Evolutionary conservation across 2,113 vertebrate genomes (phyloP).

Genomic region (Emydocephalus ijimae): DNA sequence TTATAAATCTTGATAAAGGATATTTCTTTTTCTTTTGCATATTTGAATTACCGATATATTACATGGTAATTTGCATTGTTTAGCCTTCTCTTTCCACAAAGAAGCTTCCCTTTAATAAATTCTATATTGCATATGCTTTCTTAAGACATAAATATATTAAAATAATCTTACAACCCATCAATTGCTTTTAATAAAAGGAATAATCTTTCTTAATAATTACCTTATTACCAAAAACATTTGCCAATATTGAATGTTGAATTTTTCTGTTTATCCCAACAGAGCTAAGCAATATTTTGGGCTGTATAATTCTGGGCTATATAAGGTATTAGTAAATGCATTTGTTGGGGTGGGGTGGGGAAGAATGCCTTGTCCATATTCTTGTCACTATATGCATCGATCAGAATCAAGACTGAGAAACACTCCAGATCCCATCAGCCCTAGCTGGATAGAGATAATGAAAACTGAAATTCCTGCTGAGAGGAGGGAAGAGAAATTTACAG

Average conservation of each 20-base stretch:
- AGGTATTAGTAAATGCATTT: neutral
- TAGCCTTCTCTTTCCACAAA: neutral
- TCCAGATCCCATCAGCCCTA: neutral
- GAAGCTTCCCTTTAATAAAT: neutral
- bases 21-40: neutral
- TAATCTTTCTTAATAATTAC: conserved; percentile 1
- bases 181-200: neutral
- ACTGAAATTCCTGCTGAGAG: neutral
- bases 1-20: neutral
- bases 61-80: conserved; percentile 1
- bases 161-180: conserved; percentile 1
- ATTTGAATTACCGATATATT: conserved; percentile 10
- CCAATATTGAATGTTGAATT: neutral
- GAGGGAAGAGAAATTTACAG: neutral
- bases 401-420: neutral
- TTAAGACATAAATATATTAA: neutral
- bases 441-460: neutral
- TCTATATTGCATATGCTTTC: neutral
- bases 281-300: neutral
- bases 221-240: neutral
- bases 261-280: neutral
- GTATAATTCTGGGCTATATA: too few species aligned
- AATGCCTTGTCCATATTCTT: neutral
- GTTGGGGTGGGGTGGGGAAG: too few species aligned
- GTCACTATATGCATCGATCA: neutral